These are phyloP conservation scores for Myotis brandtii DNA, from an alignment of 2,113 vertebrate species.

Conservation along the genomic window DNA sequence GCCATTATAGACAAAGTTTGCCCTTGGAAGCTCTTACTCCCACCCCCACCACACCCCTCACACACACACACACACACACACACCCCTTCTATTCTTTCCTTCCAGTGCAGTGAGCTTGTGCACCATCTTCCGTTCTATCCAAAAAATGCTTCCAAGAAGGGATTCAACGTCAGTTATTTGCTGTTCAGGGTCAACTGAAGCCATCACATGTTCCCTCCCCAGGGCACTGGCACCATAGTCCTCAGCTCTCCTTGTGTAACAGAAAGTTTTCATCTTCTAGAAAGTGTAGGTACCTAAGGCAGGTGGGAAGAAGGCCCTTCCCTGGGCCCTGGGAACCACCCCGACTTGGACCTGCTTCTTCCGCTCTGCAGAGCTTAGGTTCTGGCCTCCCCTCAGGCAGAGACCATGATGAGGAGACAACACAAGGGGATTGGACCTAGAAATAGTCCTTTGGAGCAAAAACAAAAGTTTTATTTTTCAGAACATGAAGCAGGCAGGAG, in stretches of 20 bases:
- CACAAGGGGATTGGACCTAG: background rate
- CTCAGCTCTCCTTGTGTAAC: background rate
- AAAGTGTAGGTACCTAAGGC: background rate
- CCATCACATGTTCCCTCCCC: background rate
- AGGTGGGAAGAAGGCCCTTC: background rate
- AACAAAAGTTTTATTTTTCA: background rate
- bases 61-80: too few relatives aligned
- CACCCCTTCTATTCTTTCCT: background rate
- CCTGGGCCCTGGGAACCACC: background rate
- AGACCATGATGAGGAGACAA: background rate
- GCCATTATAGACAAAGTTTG: background rate
- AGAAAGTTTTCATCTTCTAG: background rate
- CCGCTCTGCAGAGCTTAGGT: background rate
- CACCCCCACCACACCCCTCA: background rate
- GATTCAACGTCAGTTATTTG: background rate
- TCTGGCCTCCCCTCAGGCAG: background rate
- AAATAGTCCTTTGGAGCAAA: background rate
- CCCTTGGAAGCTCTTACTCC: background rate
- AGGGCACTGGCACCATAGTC: background rate
- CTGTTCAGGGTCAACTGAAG: background rate
- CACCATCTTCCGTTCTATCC: background rate
- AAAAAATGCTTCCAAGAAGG: background rate
- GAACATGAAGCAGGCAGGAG: background rate
- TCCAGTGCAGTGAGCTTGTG: background rate
- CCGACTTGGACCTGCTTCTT: background rate